Conservation (phyloP, 2,113 vertebrate species). For the Sapajus apella region DNA sequence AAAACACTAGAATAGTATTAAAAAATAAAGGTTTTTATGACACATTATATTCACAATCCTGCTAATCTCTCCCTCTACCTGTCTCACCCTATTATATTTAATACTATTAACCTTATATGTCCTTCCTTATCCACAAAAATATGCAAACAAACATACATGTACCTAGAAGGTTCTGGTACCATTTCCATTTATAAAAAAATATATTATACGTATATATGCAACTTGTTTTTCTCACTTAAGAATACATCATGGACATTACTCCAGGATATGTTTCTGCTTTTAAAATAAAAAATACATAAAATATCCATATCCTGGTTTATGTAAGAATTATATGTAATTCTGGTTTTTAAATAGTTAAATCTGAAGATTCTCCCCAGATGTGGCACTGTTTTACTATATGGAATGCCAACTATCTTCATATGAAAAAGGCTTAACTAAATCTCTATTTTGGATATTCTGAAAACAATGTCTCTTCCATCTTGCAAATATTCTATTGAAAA, state of each 20-base stretch:
- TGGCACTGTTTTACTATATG: not conserved
- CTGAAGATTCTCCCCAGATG: not conserved
- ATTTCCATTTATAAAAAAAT: not conserved
- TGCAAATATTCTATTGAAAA: not conserved
- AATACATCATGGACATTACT: not conserved
- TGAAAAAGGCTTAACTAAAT: not conserved
- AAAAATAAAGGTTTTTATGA: not conserved
- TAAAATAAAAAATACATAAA: not conserved
- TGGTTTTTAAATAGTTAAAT: not conserved
- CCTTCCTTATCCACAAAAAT: not conserved
- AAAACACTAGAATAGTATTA: not conserved
- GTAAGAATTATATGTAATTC: not conserved
- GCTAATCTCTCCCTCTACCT: not conserved
- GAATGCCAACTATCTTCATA: not conserved
- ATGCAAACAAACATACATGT: not conserved
- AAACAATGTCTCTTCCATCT: not conserved
- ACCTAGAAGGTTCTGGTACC: not conserved
- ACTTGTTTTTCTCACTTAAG: not conserved
- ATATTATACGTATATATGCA: not conserved
- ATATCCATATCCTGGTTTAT: not conserved
- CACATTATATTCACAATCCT: not conserved
- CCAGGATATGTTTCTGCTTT: not conserved
- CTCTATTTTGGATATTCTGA: not conserved
- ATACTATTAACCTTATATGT: not conserved
- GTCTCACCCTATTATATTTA: not conserved